Percentiles rank a stretch among this genome's conserved stretches.
phyloP scores from a whole-genome alignment of 2,888 invertebrate species.

The Caenorhabditis parvicauda region DNA sequence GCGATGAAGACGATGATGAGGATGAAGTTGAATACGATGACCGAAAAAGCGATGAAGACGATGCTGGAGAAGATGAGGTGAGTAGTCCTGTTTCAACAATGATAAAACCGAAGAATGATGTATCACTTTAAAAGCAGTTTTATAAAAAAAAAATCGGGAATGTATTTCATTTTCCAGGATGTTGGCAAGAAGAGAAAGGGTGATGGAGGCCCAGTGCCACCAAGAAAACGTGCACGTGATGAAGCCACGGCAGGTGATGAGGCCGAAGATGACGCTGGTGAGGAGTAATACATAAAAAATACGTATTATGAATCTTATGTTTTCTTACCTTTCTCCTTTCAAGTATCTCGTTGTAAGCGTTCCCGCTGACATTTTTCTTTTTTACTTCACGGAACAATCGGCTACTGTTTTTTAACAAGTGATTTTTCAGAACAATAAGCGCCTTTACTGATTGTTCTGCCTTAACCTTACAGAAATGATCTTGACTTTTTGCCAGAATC shows the following conservation, averaged over 20 bases:
- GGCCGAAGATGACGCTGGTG: not conserved
- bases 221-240: slow-evolving; percentile 17
- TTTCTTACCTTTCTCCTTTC: not conserved
- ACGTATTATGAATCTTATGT: not conserved
- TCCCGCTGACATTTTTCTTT: too few relatives aligned
- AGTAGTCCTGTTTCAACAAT: too few relatives aligned
- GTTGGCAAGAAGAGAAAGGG: slow-evolving; percentile 9
- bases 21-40: slow-evolving; percentile 40
- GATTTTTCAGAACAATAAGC: too few relatives aligned
- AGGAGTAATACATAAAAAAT: not conserved
- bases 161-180: not conserved
- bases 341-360: not conserved
- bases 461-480: too few relatives aligned
- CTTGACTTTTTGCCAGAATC: too few relatives aligned
- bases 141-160: too few relatives aligned
- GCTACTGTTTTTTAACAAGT: too few relatives aligned
- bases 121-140: too few relatives aligned
- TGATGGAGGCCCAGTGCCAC: not conserved
- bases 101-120: too few relatives aligned
- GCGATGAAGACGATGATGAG: slow-evolving; percentile 44
- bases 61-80: slow-evolving; percentile 19
- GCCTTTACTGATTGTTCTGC: too few relatives aligned
- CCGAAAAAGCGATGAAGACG: slow-evolving; percentile 33
- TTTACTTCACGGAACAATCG: too few relatives aligned
- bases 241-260: not conserved